Evolutionary conservation across 2,888 invertebrate genomes (phyloP).

Genomic region (Trachelus troglodyta): DNA sequence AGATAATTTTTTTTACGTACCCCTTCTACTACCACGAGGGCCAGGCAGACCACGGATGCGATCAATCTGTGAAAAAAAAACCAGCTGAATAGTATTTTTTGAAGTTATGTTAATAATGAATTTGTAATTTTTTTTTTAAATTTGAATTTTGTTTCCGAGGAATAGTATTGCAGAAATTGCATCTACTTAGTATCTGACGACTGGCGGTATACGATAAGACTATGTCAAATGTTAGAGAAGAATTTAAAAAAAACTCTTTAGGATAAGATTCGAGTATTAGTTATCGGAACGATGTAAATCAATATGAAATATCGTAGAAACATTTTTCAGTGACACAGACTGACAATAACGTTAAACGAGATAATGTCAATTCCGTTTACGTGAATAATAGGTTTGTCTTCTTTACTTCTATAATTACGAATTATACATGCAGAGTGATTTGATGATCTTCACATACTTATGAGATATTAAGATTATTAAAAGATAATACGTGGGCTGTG

Average conservation of each 20-base stretch:
- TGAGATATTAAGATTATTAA: constrained; percentile 19
- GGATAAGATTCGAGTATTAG: not conserved
- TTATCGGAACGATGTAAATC: not conserved
- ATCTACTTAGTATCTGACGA: not conserved
- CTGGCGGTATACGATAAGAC: not conserved
- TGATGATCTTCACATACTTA: not conserved
- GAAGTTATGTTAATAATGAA: constrained; percentile 67
- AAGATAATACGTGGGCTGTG: constrained; percentile 2
- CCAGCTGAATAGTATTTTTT: constrained; percentile 26
- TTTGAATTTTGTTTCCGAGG: not conserved
- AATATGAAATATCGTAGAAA: not conserved
- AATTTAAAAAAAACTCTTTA: not conserved
- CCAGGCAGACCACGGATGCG: constrained; percentile 68
- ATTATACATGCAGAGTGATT: not conserved
- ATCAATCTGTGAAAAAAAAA: constrained; percentile 66
- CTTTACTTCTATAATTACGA: not conserved
- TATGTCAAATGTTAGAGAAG: not conserved
- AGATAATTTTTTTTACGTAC: constrained; percentile 61
- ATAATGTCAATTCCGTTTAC: not conserved
- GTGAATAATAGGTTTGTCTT: not conserved
- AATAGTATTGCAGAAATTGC: not conserved
- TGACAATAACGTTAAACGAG: not conserved
- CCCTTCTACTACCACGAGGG: constrained; percentile 64
- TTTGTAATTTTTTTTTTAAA: too few species aligned
- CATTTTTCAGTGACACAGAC: not conserved